phyloP scores from a whole-genome alignment of 2,113 vertebrate genomes.

The Tautogolabrus adspersus region DNA sequence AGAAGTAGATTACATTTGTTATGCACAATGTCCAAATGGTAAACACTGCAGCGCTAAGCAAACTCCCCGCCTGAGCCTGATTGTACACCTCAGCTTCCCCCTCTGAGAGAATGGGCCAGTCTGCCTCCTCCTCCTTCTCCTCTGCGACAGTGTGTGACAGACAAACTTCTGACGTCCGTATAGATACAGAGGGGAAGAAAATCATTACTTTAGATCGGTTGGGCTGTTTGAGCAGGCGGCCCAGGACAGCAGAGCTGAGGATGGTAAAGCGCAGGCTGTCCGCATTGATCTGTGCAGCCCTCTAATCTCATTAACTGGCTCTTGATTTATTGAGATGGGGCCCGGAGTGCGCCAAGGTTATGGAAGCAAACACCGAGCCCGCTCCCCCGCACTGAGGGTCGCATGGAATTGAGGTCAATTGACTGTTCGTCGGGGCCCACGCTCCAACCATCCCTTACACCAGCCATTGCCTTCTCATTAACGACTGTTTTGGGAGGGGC shows the following conservation, averaged over 20 bases:
- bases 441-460: slow-evolving; percentile 55
- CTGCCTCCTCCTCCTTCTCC: not conserved
- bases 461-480: slow-evolving; percentile 67
- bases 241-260: slow-evolving; percentile 59
- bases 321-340: slow-evolving; percentile 81
- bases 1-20: slow-evolving; percentile 63
- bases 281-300: slow-evolving; percentile 74
- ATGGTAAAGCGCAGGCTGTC: slow-evolving; percentile 59
- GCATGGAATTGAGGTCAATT: slow-evolving; percentile 79
- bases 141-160: slow-evolving; percentile 15
- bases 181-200: slow-evolving; percentile 51
- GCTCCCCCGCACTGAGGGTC: slow-evolving; percentile 52
- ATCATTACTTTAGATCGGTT: slow-evolving; percentile 76
- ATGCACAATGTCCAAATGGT: slow-evolving; percentile 56
- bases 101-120: not conserved
- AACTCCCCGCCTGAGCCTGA: slow-evolving; percentile 35
- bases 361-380: slow-evolving; percentile 59
- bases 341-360: slow-evolving; percentile 71
- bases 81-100: slow-evolving; percentile 4
- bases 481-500: slow-evolving; percentile 20
- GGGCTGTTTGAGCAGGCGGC: slow-evolving; percentile 63
- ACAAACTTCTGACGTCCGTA: slow-evolving; percentile 50
- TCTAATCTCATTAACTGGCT: slow-evolving; percentile 83
- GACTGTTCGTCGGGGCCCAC: slow-evolving; percentile 64
- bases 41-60: slow-evolving; percentile 57